Evolutionary conservation across 2,888 invertebrate species (phyloP).

Genomic region (Eilema sororculum): DNA sequence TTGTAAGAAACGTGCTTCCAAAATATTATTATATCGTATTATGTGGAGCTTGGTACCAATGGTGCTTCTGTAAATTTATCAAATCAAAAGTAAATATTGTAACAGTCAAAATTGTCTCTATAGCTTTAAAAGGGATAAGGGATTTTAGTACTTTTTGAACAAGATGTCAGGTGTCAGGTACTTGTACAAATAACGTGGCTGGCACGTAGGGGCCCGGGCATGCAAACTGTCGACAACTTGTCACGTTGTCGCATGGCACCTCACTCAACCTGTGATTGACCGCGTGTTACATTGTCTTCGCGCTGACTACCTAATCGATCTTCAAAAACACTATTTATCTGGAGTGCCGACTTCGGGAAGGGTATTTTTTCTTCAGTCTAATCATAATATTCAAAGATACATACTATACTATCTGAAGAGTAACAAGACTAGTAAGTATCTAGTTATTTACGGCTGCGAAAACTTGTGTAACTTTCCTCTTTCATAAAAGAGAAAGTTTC

Average conservation of each 20-base stretch:
- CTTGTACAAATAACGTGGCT: background rate
- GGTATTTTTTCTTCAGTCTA: background rate
- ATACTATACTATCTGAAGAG: no score
- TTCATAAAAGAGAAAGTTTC: conserved; percentile 17
- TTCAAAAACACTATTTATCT: background rate
- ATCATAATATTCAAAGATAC: background rate
- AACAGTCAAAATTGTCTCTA: background rate
- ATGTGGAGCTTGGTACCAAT: conserved; percentile 3
- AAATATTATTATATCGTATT: conserved; percentile 36
- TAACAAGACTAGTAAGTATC: no score
- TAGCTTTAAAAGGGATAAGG: no score
- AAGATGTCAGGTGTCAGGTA: background rate
- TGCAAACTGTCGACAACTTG: background rate
- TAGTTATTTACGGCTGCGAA: conserved; percentile 3
- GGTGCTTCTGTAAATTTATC: conserved; percentile 19
- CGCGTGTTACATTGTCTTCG: background rate
- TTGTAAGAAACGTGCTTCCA: conserved; percentile 37
- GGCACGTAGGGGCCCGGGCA: background rate
- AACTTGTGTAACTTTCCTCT: conserved; percentile 13
- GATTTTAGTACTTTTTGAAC: no score
- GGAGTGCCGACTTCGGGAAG: background rate
- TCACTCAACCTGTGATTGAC: conserved; percentile 1
- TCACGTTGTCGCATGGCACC: background rate
- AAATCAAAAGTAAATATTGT: conserved; percentile 15
- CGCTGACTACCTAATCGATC: background rate